phyloP scores from a whole-genome alignment of 2,113 vertebrate species.

The Microcebus murinus region DNA sequence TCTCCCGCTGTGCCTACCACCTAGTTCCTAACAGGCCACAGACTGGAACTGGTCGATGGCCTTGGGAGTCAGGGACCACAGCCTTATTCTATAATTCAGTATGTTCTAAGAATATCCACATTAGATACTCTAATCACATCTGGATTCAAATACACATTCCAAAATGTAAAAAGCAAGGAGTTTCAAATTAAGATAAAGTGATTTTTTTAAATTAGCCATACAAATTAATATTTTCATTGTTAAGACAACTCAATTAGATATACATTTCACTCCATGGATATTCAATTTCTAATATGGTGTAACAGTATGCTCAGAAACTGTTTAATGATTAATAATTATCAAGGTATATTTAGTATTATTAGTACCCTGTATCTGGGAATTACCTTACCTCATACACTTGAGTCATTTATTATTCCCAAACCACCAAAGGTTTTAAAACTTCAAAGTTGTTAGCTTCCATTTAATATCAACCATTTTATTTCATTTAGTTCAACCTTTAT shows the following conservation, averaged over 20 bases:
- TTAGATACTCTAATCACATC: neutral
- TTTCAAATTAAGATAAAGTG: conserved; percentile 38
- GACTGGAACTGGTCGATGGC: too few species aligned
- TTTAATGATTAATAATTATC: conserved; percentile 41
- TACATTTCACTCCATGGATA: neutral
- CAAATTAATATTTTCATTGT: conserved; percentile 51
- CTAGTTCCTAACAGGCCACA: too few species aligned
- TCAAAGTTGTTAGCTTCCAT: conserved; percentile 80
- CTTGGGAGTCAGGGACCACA: too few species aligned
- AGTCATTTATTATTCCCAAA: conserved; percentile 60
- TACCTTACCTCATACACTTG: conserved; percentile 23
- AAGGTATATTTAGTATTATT: neutral
- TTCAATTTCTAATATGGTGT: conserved; percentile 16
- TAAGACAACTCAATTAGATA: conserved; percentile 49
- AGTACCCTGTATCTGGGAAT: conserved; percentile 4
- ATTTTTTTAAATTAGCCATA: conserved; percentile 44
- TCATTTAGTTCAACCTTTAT: conserved; percentile 81
- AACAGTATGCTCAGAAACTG: conserved; percentile 40
- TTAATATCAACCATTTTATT: conserved; percentile 81
- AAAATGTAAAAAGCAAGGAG: conserved; percentile 30
- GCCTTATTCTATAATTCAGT: neutral
- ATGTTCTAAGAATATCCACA: neutral
- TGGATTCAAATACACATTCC: conserved; percentile 3
- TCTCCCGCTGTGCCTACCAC: too few species aligned
- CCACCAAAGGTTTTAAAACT: conserved; percentile 57